Evolutionary conservation across 2,797 vertebrate species (phyloP).

Genomic region (Microctenopoma stevenorrisi): DNA sequence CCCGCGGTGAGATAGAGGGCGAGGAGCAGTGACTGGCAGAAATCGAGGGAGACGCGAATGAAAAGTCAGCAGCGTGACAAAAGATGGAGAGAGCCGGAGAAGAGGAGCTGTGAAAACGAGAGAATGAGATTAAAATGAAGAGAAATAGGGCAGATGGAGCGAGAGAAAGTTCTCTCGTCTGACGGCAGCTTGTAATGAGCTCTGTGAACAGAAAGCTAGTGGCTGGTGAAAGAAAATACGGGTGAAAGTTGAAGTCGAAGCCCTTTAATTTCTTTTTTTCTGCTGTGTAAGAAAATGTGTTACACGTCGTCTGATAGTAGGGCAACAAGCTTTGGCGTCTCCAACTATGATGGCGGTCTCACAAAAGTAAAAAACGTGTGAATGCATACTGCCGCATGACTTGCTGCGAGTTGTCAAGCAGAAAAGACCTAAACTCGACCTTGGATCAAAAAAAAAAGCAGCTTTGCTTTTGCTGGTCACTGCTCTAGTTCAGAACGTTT

Average conservation of each 20-base stretch:
- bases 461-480: not conserved
- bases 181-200: slow-evolving; percentile 12
- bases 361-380: no score
- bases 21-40: slow-evolving; percentile 17
- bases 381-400: not conserved
- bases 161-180: slow-evolving; percentile 2
- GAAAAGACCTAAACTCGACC: not conserved
- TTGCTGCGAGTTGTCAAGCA: not conserved
- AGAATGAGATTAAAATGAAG: slow-evolving; percentile 36
- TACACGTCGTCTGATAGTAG: slow-evolving; percentile 3
- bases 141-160: slow-evolving; percentile 28
- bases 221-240: slow-evolving; percentile 7
- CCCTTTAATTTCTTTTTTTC: not conserved
- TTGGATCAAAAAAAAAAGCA: not conserved
- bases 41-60: slow-evolving; percentile 10
- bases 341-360: not conserved
- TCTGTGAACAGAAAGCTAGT: not conserved
- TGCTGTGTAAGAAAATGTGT: not conserved
- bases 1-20: slow-evolving; percentile 13
- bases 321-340: not conserved
- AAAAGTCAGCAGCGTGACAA: slow-evolving; percentile 43
- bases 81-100: slow-evolving; percentile 30
- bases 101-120: slow-evolving; percentile 11
- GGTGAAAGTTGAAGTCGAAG: slow-evolving; percentile 3
- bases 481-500: not conserved